phyloP scores from a whole-genome alignment of 30 jellyfish, hydroid and myxozoan species.

The Hydractinia echinata region DNA sequence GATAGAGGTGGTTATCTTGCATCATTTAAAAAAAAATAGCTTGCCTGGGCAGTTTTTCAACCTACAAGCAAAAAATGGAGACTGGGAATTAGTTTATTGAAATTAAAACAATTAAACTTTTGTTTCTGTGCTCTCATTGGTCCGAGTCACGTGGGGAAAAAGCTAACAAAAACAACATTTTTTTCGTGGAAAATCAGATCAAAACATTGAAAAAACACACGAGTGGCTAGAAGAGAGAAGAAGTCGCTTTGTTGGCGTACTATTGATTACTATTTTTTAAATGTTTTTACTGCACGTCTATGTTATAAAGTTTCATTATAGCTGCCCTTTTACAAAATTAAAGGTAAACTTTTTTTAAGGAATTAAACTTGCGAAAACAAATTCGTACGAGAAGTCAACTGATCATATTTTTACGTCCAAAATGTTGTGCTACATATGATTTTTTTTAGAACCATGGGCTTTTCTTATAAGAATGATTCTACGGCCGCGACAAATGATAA shows the following conservation, averaged over 20 bases:
- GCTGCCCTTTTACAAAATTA: too few relatives aligned
- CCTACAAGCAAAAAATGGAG: background rate
- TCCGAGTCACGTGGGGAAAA: background rate
- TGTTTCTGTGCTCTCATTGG: background rate
- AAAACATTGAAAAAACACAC: conserved; percentile 16
- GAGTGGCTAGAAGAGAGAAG: background rate
- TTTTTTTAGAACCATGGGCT: too few relatives aligned
- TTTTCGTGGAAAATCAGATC: conserved; percentile 23
- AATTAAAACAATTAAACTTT: conserved; percentile 1
- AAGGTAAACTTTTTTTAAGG: too few relatives aligned
- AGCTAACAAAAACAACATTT: background rate
- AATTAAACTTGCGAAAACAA: too few relatives aligned
- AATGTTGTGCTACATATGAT: too few relatives aligned
- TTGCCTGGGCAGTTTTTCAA: conserved; percentile 9
- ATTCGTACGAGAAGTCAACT: too few relatives aligned
- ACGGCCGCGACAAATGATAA: too few relatives aligned
- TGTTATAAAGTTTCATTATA: too few relatives aligned
- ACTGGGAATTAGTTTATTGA: conserved; percentile 6
- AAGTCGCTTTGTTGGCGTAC: background rate
- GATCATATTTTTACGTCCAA: too few relatives aligned
- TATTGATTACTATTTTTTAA: too few relatives aligned
- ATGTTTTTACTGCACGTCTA: too few relatives aligned
- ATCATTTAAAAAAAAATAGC: background rate
- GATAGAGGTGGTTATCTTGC: background rate
- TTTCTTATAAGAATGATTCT: too few relatives aligned